Percentiles rank a stretch among this genome's conserved stretches.
Conservation (phyloP, 2,797 vertebrate genomes). For the Eidolon dupreanum region DNA sequence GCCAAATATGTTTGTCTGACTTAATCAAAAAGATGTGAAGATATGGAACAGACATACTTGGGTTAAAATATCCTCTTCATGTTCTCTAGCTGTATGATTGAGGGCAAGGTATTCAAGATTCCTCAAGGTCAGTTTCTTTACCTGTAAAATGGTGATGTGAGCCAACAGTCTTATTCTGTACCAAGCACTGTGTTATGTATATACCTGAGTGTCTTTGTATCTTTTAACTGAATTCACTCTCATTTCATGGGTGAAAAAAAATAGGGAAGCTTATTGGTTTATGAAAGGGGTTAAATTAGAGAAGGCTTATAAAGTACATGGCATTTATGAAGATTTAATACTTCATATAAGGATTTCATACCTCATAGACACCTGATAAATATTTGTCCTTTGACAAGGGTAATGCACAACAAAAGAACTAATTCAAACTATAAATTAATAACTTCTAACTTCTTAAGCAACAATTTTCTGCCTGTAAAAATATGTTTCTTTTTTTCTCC, state of each 20-base stretch:
- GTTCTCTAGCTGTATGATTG: background rate
- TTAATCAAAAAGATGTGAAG: background rate
- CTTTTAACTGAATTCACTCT: background rate
- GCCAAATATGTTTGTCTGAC: background rate
- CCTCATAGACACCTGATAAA: background rate
- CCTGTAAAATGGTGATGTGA: background rate
- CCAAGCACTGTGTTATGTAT: background rate
- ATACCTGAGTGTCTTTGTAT: background rate
- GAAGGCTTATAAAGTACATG: background rate
- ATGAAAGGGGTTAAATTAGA: background rate
- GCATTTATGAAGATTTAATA: background rate
- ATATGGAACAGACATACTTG: fast-evolving
- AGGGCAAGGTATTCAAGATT: background rate
- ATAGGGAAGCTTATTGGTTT: background rate
- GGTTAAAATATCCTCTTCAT: background rate
- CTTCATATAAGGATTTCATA: background rate
- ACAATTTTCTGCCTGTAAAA: background rate
- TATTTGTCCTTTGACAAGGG: conserved; percentile 9
- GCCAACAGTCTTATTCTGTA: background rate
- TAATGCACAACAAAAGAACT: background rate
- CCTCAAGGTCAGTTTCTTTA: background rate
- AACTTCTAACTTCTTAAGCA: background rate
- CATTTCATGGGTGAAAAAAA: background rate
- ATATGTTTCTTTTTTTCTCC: background rate
- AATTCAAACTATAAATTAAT: background rate